These are phyloP conservation scores for Scaptodrosophila latifasciaeformis DNA, from an alignment of 2,888 invertebrate species.

Conservation along the genomic window DNA sequence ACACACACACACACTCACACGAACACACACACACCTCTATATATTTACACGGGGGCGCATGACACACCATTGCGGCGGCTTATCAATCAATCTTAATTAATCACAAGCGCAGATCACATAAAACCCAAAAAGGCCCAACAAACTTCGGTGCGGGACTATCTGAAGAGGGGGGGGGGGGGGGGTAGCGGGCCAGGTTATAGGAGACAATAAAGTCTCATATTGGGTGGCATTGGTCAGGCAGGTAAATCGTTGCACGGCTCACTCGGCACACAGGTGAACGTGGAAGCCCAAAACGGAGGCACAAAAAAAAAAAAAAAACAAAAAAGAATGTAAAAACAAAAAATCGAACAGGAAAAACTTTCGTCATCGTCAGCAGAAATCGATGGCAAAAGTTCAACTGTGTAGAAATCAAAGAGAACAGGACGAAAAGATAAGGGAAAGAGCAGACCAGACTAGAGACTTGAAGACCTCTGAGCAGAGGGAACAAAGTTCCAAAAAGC, in stretches of 20 bases:
- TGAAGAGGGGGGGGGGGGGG: constrained; percentile 4
- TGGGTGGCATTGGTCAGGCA: too few relatives aligned
- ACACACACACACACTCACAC: constrained; percentile 40
- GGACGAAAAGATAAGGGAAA: too few relatives aligned
- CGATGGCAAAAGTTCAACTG: constrained; percentile 42
- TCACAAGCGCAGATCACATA: constrained; percentile 70
- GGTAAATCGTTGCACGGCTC: too few relatives aligned
- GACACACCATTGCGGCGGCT: constrained; percentile 36
- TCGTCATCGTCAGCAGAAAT: constrained; percentile 55
- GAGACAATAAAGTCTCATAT: too few relatives aligned
- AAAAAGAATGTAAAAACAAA: too few relatives aligned
- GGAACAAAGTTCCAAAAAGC: too few relatives aligned
- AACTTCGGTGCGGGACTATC: constrained; percentile 3
- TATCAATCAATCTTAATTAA: constrained; percentile 75
- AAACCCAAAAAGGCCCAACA: constrained; percentile 35
- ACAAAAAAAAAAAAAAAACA: not conserved
- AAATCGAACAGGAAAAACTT: too few relatives aligned
- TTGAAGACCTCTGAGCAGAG: too few relatives aligned
- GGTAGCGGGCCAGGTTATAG: not conserved
- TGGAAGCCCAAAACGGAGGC: too few relatives aligned
- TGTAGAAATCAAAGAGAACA: too few relatives aligned
- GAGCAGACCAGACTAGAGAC: too few relatives aligned
- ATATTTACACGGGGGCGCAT: constrained; percentile 17
- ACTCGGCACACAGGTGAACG: too few relatives aligned
- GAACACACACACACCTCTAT: constrained; percentile 12